Base-by-base conservation (phyloP, 2,797 vertebrate genomes). In the Spondyliosoma cantharus region DNA sequence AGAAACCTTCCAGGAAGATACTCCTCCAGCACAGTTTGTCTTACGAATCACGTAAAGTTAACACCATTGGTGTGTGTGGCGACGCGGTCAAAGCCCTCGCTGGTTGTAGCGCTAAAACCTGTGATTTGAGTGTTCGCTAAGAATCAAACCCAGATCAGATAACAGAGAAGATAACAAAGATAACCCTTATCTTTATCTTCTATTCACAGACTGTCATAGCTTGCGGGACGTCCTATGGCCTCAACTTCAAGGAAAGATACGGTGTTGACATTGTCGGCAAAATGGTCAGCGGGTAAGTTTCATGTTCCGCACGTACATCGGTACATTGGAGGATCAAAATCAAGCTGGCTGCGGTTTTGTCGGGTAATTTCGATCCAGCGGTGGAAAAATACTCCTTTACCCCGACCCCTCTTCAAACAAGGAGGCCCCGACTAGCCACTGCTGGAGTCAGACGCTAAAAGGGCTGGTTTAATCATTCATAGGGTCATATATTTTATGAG, bases 191-290 rank as follows among this genome's bases (percentile, higher is more conserved):
- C 4, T 62, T 13, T 72, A 27, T 45, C 25, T 50, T 50, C 49
- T 65, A 0, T 54, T 82, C 91, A 85, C 93, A 99, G 97, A 98
- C 97, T 1, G 53, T 97, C 75, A 93, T 98, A 37, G 96, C 97
- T 59, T 94, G 96, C 76, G 95, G 96, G 0, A 4, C 97, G 12
- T 98, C 97, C 62, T 92, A 96, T 32, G 96, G 87, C 32, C 90
- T 83, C 81, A 83, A 96, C 80, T 97, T 99, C 17, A 13, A 95
- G 71, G 53, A 75, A 0, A 96, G 25, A 63, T 97, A 84, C 76
- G 12, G 71, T 0, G 96, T 98, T 54, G 88, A 92, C 0, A 81
- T 97, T 0, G 78, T 99, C 7, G 97, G 97, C 52, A 65, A 87
- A 69, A 95, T 98, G 90, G 86, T 93, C 17, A 83, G 80, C 7